Percentiles rank a stretch among this genome's conserved stretches.
These are phyloP conservation scores for Chaetura pelagica DNA, from an alignment of 2,113 vertebrate genomes.

Conservation along the genomic window DNA sequence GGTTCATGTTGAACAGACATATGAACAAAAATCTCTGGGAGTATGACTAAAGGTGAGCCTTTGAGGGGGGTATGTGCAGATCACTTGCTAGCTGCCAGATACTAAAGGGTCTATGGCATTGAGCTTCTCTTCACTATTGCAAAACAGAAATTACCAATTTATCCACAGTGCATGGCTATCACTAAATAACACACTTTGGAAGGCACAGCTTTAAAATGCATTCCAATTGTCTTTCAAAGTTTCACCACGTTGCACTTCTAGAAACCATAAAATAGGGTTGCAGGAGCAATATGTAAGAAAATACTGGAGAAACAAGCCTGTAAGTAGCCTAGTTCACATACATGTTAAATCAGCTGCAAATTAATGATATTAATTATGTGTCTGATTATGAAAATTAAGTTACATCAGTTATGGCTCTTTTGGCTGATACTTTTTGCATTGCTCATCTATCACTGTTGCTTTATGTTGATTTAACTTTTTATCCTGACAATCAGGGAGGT, in stretches of 20 bases:
- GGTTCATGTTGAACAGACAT: not conserved
- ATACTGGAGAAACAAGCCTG: not conserved
- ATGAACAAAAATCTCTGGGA: not conserved
- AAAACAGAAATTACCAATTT: not conserved
- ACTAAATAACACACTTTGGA: not conserved
- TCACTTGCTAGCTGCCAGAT: not conserved
- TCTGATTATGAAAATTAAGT: not conserved
- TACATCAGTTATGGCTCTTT: not conserved
- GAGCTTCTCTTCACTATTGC: not conserved
- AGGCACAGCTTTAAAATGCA: not conserved
- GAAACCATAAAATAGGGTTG: not conserved
- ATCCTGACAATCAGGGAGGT: not conserved
- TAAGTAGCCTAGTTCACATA: not conserved
- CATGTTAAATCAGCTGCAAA: not conserved
- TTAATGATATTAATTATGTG: not conserved
- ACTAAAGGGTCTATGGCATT: not conserved
- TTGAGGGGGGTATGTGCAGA: not conserved
- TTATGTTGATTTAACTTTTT: not conserved
- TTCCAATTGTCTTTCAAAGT: not conserved
- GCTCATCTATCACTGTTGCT: not conserved
- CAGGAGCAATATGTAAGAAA: not conserved
- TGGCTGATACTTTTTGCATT: not conserved
- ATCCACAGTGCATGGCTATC: not conserved
- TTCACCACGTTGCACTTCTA: not conserved
- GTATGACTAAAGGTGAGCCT: not conserved